These are phyloP conservation scores for Nemoura dubitans DNA, from an alignment of 2,888 invertebrate genomes.

Conservation along the genomic window DNA sequence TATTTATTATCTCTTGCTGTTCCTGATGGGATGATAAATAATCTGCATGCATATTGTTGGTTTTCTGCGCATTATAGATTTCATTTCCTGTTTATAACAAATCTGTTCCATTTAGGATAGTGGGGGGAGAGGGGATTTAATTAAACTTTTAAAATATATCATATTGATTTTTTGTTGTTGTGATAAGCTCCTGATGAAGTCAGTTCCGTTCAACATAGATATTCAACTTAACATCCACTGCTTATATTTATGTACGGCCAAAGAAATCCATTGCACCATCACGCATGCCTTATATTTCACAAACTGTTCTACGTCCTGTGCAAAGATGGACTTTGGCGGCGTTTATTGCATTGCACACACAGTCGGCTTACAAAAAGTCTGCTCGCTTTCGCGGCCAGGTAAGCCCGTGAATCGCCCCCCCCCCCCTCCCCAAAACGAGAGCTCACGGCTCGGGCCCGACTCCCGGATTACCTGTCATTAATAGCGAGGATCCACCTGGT, in stretches of 20 bases:
- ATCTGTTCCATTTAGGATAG: neutral
- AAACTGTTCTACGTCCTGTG: neutral
- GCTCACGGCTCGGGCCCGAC: constrained; percentile 1
- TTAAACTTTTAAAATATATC: neutral
- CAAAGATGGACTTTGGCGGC: neutral
- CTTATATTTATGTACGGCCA: too few species aligned
- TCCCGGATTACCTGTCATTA: constrained; percentile 27
- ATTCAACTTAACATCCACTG: too few species aligned
- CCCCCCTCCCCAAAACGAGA: constrained; percentile 10
- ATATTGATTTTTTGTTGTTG: neutral
- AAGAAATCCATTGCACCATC: too few species aligned
- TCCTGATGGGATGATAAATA: neutral
- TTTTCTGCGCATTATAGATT: neutral
- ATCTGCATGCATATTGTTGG: neutral
- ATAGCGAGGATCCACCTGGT: neutral
- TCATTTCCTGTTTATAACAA: neutral
- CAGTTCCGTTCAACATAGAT: too few species aligned
- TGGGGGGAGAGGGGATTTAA: neutral
- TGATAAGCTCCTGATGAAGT: too few species aligned
- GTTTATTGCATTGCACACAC: neutral
- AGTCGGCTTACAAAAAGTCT: neutral
- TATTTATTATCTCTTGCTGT: too few species aligned
- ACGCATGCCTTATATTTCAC: too few species aligned
- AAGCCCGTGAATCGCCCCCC: neutral
- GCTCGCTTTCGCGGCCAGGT: neutral